A percentile compares a stretch with the other conserved stretches of the same genome.
These are phyloP conservation scores for Xiphydria camelus DNA, from an alignment of 2,888 invertebrate species.

Conservation along the genomic window DNA sequence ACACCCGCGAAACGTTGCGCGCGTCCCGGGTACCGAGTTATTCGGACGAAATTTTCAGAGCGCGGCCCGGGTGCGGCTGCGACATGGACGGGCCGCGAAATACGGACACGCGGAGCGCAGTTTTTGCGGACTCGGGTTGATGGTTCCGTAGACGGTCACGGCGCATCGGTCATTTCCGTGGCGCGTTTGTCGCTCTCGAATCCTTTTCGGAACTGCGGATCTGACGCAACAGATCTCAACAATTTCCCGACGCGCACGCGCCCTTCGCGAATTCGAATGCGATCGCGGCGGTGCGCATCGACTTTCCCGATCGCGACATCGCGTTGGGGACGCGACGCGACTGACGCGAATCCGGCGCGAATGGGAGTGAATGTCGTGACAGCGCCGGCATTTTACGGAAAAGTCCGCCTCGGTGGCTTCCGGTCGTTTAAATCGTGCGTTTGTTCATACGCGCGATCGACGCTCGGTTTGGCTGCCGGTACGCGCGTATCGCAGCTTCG, in stretches of 20 bases:
- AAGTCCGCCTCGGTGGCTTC: too few species aligned
- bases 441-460: too few species aligned
- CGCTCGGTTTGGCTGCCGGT: too few species aligned
- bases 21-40: slow-evolving; percentile 8
- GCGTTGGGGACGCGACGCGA: too few species aligned
- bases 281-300: too few species aligned
- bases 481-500: too few species aligned
- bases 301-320: too few species aligned
- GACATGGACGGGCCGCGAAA: slow-evolving; percentile 16
- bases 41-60: slow-evolving; percentile 24
- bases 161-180: background rate
- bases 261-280: too few species aligned
- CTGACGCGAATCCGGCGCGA: too few species aligned
- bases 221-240: slow-evolving; percentile 3
- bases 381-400: too few species aligned
- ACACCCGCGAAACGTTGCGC: slow-evolving; percentile 5
- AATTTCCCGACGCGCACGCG: background rate
- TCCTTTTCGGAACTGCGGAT: background rate
- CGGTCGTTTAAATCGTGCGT: too few species aligned
- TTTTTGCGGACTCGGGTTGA: slow-evolving; percentile 25
- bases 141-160: slow-evolving; percentile 3
- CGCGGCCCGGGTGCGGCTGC: slow-evolving; percentile 36
- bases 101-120: slow-evolving; percentile 38
- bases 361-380: too few species aligned
- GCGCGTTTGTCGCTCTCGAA: background rate